A percentile compares a stretch with the other conserved stretches of the same genome.
Conservation (phyloP, 2,113 vertebrate species). For the Myrmecophaga tridactyla region DNA sequence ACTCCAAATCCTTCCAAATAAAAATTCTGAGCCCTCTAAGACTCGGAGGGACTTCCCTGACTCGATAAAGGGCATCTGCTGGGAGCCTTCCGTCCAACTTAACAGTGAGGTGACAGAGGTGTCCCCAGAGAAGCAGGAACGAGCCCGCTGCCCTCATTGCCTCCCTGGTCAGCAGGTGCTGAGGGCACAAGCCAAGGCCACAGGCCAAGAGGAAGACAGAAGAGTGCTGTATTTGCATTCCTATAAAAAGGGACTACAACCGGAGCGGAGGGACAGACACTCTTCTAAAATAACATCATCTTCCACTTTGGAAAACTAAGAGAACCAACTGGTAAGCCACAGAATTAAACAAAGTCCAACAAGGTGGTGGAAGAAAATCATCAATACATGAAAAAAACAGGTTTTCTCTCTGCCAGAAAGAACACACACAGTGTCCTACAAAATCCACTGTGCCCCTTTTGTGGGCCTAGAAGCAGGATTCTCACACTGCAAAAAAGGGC, state of each 20-base stretch:
- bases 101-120: not conserved
- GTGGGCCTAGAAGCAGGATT: not conserved
- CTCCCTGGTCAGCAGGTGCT: not conserved
- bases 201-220: not conserved
- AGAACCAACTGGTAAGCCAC: not conserved
- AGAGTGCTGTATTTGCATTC: no score
- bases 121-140: not conserved
- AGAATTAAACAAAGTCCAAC: not conserved
- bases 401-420: not conserved
- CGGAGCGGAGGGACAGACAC: no score
- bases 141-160: not conserved
- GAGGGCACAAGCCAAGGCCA: fast-evolving
- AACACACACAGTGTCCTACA: no score
- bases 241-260: not conserved
- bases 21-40: not conserved
- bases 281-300: not conserved
- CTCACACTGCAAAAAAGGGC: not conserved
- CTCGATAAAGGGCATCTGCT: not conserved
- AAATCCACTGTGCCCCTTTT: not conserved
- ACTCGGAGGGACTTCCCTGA: not conserved
- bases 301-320: not conserved
- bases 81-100: fast-evolving
- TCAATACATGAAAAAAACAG: not conserved
- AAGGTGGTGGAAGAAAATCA: not conserved
- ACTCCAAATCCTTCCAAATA: not conserved